These are phyloP conservation scores for Chelonus formosanus DNA, from an alignment of 2,888 invertebrate genomes.

Conservation along the genomic window DNA sequence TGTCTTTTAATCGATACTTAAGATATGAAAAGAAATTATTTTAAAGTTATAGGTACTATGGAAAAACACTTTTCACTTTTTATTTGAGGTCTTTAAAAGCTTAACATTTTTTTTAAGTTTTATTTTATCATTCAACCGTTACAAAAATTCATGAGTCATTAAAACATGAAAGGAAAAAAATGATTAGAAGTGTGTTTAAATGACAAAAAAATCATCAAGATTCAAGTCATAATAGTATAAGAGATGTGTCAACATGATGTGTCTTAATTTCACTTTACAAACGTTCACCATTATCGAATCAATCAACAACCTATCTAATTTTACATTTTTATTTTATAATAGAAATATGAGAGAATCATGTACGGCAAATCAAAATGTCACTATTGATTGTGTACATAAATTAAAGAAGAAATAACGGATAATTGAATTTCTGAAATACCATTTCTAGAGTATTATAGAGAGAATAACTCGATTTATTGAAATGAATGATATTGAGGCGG, in stretches of 20 bases:
- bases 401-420: too few relatives aligned
- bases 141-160: neutral
- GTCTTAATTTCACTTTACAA: constrained; percentile 4
- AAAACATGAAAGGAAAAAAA: neutral
- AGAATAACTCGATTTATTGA: too few relatives aligned
- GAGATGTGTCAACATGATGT: constrained; percentile 11
- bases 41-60: neutral
- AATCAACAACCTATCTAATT: neutral
- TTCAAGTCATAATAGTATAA: neutral
- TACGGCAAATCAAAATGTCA: too few relatives aligned
- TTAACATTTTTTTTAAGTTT: neutral
- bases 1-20: neutral
- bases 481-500: too few relatives aligned
- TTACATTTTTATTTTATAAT: too few relatives aligned
- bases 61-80: constrained; percentile 12
- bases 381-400: too few relatives aligned
- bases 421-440: too few relatives aligned
- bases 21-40: neutral
- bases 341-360: too few relatives aligned
- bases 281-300: neutral
- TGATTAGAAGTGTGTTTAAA: neutral
- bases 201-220: constrained; percentile 13
- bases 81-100: neutral
- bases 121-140: constrained; percentile 8
- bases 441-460: too few relatives aligned